Evolutionary conservation across 2,888 invertebrate genomes (phyloP).

Genomic region (Aphidoletes aphidimyza): DNA sequence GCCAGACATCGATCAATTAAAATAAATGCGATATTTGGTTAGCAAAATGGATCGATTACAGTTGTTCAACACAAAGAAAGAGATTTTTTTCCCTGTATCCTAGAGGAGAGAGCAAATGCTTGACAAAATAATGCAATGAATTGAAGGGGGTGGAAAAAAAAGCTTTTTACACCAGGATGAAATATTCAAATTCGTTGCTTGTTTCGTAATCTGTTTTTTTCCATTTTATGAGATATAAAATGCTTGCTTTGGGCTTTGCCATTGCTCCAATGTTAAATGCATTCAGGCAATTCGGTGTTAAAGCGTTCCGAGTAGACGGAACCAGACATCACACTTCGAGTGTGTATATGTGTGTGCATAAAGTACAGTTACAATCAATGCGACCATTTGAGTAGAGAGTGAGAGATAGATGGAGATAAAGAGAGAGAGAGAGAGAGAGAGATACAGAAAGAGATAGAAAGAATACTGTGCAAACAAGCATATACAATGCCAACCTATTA

Average conservation of each 20-base stretch:
- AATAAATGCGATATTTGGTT: not conserved
- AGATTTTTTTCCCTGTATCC: not conserved
- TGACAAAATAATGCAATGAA: too few relatives aligned
- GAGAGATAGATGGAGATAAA: too few relatives aligned
- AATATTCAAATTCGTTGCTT: conserved; percentile 42
- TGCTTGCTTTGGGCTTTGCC: not conserved
- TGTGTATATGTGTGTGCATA: not conserved
- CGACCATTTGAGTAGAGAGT: not conserved
- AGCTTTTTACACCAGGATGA: not conserved
- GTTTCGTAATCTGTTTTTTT: not conserved
- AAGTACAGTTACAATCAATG: conserved; percentile 32
- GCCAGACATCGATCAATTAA: conserved; percentile 43
- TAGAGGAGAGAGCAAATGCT: too few relatives aligned
- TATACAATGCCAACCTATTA: not conserved
- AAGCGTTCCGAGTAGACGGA: too few relatives aligned
- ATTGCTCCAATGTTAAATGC: too few relatives aligned
- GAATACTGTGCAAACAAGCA: conserved; percentile 4
- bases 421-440: not conserved
- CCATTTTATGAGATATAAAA: not conserved
- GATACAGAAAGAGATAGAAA: too few relatives aligned
- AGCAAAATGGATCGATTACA: conserved; percentile 24
- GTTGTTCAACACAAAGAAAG: not conserved
- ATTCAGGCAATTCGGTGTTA: too few relatives aligned
- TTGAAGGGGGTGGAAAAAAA: not conserved
- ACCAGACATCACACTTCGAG: not conserved